Evolutionary conservation across 2,888 invertebrate genomes (phyloP).

Genomic region (Ceramica pisi): DNA sequence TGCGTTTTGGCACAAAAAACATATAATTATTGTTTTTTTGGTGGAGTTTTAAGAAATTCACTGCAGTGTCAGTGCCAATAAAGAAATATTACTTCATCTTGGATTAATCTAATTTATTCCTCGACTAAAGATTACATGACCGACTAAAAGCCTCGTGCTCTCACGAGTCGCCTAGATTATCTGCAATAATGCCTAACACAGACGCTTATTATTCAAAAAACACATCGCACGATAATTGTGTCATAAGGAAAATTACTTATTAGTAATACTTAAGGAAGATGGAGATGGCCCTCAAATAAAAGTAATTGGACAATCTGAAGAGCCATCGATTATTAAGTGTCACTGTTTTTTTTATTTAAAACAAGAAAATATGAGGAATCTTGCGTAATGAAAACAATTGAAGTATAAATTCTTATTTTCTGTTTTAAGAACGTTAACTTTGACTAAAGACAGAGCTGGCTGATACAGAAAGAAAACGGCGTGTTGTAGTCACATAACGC

Average conservation of each 20-base stretch:
- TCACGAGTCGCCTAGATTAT: slow-evolving; percentile 23
- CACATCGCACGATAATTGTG: slow-evolving; percentile 28
- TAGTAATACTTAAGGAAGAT: slow-evolving; percentile 14
- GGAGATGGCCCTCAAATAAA: slow-evolving; percentile 14
- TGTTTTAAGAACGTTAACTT: neutral
- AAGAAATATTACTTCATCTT: slow-evolving; percentile 15
- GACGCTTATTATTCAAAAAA: slow-evolving; percentile 39
- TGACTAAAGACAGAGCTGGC: neutral
- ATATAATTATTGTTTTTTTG: too few relatives aligned
- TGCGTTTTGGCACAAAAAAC: too few relatives aligned
- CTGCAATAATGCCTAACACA: slow-evolving; percentile 30
- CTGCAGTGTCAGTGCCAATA: neutral
- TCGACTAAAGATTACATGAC: slow-evolving; percentile 27
- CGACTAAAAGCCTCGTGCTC: slow-evolving; percentile 2
- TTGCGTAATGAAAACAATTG: too few relatives aligned
- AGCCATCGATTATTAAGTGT: slow-evolving; percentile 8
- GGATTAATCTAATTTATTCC: slow-evolving; percentile 3
- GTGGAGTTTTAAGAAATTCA: neutral
- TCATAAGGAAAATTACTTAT: slow-evolving; percentile 51
- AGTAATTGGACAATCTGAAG: slow-evolving; percentile 41
- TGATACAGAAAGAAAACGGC: neutral
- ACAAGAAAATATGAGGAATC: too few relatives aligned
- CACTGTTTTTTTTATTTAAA: neutral
- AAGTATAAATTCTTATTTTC: too few relatives aligned
- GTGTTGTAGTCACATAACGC: neutral